These are phyloP conservation scores for Oreotragus oreotragus DNA, from an alignment of 2,113 vertebrate genomes.

Conservation along the genomic window DNA sequence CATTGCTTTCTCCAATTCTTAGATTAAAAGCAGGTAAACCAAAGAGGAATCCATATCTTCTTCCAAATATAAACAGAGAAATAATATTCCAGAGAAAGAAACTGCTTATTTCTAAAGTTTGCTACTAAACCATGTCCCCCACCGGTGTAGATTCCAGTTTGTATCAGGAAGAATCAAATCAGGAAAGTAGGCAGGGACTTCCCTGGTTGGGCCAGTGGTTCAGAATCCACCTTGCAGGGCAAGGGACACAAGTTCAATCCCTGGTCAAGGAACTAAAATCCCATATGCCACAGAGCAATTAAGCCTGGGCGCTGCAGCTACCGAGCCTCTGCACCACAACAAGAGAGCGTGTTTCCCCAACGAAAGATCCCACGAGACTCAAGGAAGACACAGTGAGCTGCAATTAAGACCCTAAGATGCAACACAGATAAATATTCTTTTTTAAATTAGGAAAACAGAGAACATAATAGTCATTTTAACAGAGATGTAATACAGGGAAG, in stretches of 20 bases:
- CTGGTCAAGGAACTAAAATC: not conserved
- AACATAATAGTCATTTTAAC: not conserved
- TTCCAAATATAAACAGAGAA: not conserved
- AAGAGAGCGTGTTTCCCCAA: not conserved
- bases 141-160: not conserved
- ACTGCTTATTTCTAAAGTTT: not conserved
- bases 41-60: not conserved
- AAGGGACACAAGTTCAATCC: not conserved
- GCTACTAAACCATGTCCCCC: not conserved
- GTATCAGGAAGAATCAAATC: not conserved
- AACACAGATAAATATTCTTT: not conserved
- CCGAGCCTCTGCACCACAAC: accelerated
- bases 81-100: not conserved
- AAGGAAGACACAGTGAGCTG: not conserved
- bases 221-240: not conserved
- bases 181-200: not conserved
- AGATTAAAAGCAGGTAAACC: not conserved
- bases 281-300: not conserved
- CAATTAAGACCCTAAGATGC: not conserved
- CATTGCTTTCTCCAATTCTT: not conserved
- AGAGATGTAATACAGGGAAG: not conserved
- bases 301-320: not conserved
- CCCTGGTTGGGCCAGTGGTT: not conserved
- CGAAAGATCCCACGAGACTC: not conserved
- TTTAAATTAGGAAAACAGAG: not conserved